Evolutionary conservation across 2,113 vertebrate genomes (phyloP).

Genomic region (Etheostoma cragini): DNA sequence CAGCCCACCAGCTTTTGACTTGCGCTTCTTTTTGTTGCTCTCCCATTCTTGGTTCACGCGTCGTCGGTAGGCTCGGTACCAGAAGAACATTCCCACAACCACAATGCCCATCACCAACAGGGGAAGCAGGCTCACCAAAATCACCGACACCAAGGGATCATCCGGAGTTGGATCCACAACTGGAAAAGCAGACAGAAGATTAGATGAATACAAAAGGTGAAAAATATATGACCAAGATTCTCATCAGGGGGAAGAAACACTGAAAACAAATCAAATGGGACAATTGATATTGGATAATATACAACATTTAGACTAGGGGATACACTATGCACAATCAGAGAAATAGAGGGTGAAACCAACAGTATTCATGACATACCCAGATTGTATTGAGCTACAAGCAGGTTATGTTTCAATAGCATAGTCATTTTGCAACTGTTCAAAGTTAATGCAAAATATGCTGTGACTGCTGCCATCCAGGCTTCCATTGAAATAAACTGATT

Average conservation of each 20-base stretch:
- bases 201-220: background rate
- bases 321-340: background rate
- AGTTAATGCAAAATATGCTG: background rate
- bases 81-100: conserved; percentile 75
- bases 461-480: background rate
- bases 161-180: conserved; percentile 44
- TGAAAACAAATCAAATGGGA: background rate
- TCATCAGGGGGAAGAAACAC: background rate
- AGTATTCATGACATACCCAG: background rate
- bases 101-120: conserved; percentile 85
- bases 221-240: background rate
- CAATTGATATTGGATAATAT: background rate
- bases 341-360: background rate
- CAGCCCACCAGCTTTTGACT: conserved; percentile 70
- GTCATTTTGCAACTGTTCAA: background rate
- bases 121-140: conserved; percentile 89
- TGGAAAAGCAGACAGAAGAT: background rate
- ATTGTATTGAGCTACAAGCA: conserved; percentile 5
- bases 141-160: conserved; percentile 83
- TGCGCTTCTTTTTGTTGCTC: conserved; percentile 74
- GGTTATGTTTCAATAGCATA: no score
- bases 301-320: background rate
- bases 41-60: conserved; percentile 73
- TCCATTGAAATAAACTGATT: background rate
- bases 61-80: conserved; percentile 66